Percentiles rank a stretch among this genome's conserved stretches.
phyloP scores from a whole-genome alignment of 2,888 invertebrate genomes.

The Drosophila nr. fundita region DNA sequence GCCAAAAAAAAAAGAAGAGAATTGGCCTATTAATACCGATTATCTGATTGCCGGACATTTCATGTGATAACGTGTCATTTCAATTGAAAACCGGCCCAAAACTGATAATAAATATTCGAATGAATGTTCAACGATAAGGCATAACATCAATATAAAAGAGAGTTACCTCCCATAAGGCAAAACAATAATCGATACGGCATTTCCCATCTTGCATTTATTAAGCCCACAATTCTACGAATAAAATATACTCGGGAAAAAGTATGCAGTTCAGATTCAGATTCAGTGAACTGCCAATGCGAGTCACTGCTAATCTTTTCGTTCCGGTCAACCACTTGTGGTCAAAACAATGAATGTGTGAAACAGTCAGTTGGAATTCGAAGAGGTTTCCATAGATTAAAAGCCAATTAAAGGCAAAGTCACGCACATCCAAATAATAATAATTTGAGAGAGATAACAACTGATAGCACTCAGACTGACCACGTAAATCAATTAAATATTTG shows the following conservation, averaged over 20 bases:
- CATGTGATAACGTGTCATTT: slow-evolving; percentile 43
- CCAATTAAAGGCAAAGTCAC: slow-evolving; percentile 42
- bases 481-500: slow-evolving; percentile 16
- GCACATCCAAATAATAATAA: slow-evolving; percentile 15
- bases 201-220: not conserved
- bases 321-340: not conserved
- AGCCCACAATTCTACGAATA: not conserved
- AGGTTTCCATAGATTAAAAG: slow-evolving; percentile 50
- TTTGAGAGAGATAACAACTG: slow-evolving; percentile 12
- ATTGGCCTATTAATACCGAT: slow-evolving; percentile 1
- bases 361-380: slow-evolving; percentile 14
- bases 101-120: slow-evolving; percentile 23
- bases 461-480: slow-evolving; percentile 16
- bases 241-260: not conserved
- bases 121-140: not conserved
- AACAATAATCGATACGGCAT: not conserved
- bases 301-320: not conserved
- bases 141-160: not conserved
- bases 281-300: not conserved
- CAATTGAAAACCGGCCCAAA: slow-evolving; percentile 20
- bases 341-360: slow-evolving; percentile 8
- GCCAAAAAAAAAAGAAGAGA: not conserved
- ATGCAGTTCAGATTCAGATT: not conserved
- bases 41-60: slow-evolving; percentile 23
- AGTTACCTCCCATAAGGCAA: too few species aligned